phyloP scores from a whole-genome alignment of 35 echinoderm and acorn worm species.

The Ophiothrix spiculata region DNA sequence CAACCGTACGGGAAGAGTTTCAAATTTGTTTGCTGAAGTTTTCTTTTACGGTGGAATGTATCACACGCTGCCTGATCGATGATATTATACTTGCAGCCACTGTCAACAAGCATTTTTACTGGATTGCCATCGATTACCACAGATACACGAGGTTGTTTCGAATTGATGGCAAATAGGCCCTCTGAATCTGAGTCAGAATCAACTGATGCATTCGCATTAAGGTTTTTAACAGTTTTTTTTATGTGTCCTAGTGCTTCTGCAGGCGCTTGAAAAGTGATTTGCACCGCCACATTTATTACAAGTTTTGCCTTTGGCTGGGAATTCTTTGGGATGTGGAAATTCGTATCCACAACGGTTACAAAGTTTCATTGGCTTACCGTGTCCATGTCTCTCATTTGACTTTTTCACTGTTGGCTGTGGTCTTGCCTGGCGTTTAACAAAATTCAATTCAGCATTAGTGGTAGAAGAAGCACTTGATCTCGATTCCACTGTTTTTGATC shows the following conservation, averaged over 20 bases:
- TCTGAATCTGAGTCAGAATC: background rate
- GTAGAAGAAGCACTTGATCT: background rate
- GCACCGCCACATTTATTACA: conserved; percentile 34
- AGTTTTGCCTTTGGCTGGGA: conserved; percentile 45
- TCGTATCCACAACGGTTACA: conserved; percentile 41
- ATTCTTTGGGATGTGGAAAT: conserved; percentile 44
- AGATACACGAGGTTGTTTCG: background rate
- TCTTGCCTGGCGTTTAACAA: background rate
- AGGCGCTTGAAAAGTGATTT: conserved; percentile 25
- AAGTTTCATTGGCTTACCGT: background rate
- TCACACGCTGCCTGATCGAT: background rate
- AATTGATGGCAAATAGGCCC: background rate
- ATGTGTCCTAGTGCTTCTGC: background rate
- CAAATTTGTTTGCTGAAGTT: background rate
- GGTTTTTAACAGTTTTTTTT: background rate
- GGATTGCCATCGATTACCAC: background rate
- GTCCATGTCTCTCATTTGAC: background rate
- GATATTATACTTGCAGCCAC: background rate
- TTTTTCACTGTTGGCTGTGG: background rate
- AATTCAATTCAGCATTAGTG: background rate
- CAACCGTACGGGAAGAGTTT: background rate
- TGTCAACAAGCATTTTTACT: background rate
- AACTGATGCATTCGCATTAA: background rate
- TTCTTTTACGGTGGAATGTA: background rate
- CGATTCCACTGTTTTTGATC: conserved; percentile 2